These are phyloP conservation scores for Artemia sp. DNA, from an alignment of 2,888 invertebrate species.

Conservation along the genomic window DNA sequence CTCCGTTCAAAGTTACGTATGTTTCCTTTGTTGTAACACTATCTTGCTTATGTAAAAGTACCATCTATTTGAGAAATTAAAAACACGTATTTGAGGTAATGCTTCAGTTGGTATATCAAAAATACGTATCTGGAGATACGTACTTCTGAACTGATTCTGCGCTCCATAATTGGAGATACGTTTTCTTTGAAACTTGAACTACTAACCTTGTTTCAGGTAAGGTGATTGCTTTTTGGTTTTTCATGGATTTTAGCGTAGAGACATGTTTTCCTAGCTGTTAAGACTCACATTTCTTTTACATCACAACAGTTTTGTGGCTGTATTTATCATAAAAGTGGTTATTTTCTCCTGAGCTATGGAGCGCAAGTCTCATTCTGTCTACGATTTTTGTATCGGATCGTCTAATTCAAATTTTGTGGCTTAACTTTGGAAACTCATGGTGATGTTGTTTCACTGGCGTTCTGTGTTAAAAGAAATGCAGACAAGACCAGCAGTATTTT, in stretches of 20 bases:
- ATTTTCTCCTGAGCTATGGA: conserved; percentile 1
- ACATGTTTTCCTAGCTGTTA: no score
- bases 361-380: conserved; percentile 10
- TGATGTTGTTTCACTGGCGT: neutral
- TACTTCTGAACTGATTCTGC: conserved; percentile 7
- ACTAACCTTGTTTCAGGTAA: conserved; percentile 2
- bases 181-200: conserved; percentile 1
- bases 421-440: neutral
- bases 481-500: neutral
- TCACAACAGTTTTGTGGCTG: neutral
- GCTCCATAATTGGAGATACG: conserved; percentile 1
- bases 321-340: neutral
- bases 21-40: neutral
- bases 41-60: neutral
- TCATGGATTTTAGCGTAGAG: neutral
- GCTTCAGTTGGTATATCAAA: conserved; percentile 9
- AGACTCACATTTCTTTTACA: conserved; percentile 2
- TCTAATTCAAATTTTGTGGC: conserved; percentile 9
- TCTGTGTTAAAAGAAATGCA: neutral
- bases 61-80: neutral
- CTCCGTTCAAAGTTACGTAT: conserved; percentile 12
- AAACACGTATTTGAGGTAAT: neutral
- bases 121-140: conserved; percentile 15
- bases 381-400: conserved; percentile 4
- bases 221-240: conserved; percentile 5